Conservation (phyloP, 2,888 invertebrate genomes). For the Campoplex capitator region DNA sequence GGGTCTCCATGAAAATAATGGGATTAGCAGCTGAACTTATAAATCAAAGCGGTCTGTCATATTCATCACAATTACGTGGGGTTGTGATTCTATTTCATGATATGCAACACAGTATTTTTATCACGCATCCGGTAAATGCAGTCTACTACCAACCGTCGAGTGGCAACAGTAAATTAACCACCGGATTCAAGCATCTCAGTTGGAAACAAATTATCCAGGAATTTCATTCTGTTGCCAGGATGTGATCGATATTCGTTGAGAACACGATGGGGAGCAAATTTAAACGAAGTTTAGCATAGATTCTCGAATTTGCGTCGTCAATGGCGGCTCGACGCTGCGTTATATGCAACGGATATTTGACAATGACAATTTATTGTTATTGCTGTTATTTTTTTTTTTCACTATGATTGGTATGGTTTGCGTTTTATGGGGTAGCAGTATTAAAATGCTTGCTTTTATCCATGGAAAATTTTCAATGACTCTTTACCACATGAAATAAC, state of each 20-base stretch:
- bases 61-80: not conserved
- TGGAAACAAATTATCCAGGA: too few species aligned
- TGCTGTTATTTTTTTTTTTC: not conserved
- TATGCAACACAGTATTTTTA: not conserved
- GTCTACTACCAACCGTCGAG: too few species aligned
- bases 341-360: too few species aligned
- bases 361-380: too few species aligned
- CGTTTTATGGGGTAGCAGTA: not conserved
- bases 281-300: too few species aligned
- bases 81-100: not conserved
- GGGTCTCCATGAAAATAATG: not conserved
- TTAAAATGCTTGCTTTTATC: not conserved
- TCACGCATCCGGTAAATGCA: not conserved
- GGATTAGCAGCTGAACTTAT: not conserved
- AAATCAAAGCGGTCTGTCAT: not conserved
- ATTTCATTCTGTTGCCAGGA: too few species aligned
- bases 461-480: not conserved
- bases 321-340: too few species aligned
- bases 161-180: too few species aligned
- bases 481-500: not conserved
- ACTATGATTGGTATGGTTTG: not conserved
- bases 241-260: too few species aligned
- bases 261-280: too few species aligned
- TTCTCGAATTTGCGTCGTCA: too few species aligned
- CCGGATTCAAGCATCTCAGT: too few species aligned